Evolutionary conservation across 2,888 invertebrate species (phyloP).

Genomic region (Phalangium opilio): DNA sequence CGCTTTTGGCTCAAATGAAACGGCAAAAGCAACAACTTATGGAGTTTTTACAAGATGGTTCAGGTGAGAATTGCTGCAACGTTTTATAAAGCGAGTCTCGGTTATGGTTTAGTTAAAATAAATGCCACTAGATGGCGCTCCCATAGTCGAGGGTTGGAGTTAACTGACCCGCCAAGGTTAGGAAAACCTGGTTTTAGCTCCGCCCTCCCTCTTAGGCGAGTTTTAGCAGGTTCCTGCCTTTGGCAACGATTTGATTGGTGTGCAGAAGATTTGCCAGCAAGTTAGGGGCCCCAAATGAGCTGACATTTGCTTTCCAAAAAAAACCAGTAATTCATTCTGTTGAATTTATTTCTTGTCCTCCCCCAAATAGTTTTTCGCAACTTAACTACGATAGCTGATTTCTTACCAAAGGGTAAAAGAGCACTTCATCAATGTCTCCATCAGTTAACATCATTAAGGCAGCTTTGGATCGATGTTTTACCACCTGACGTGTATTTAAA

Average conservation of each 20-base stretch:
- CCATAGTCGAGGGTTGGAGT: no score
- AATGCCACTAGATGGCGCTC: no score
- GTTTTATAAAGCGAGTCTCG: no score
- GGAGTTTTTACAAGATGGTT: conserved; percentile 51
- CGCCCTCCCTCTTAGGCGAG: no score
- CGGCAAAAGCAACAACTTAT: conserved; percentile 58
- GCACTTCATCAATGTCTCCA: conserved; percentile 60
- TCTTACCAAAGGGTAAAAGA: conserved; percentile 25
- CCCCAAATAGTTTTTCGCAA: conserved; percentile 30
- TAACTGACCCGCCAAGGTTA: no score
- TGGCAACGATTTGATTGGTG: no score
- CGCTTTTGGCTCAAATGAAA: conserved; percentile 54
- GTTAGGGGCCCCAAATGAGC: no score
- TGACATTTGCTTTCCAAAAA: not conserved
- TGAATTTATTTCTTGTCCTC: conserved; percentile 7
- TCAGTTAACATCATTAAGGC: conserved; percentile 64
- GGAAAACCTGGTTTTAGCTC: no score
- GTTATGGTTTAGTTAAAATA: no score
- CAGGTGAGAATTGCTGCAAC: conserved; percentile 46
- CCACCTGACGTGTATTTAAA: conserved; percentile 58
- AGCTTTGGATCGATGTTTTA: conserved; percentile 74
- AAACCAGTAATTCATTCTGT: conserved; percentile 1
- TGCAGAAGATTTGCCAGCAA: not conserved
- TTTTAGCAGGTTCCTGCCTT: no score
- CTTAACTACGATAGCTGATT: conserved; percentile 25